A percentile compares a stretch with the other conserved stretches of the same genome.
These are phyloP conservation scores for Megalurothrips usitatus DNA, from an alignment of 2,888 invertebrate genomes.

Conservation along the genomic window DNA sequence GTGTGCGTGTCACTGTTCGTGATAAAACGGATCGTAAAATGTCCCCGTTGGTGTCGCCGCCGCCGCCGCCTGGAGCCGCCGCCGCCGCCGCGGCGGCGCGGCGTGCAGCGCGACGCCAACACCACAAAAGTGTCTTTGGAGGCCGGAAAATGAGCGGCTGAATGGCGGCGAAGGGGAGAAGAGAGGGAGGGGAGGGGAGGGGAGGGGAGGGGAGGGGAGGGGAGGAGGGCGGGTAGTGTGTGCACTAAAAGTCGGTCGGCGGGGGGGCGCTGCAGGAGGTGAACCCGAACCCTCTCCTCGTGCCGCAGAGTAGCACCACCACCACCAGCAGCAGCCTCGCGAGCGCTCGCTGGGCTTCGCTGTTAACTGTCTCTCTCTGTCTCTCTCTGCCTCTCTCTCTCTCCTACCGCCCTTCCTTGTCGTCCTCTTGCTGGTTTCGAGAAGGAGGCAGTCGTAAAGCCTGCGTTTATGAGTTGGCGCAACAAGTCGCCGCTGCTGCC, in stretches of 20 bases:
- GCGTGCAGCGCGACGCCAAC: background rate
- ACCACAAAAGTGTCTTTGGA: background rate
- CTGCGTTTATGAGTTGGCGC: background rate
- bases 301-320: no score
- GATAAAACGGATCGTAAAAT: conserved; percentile 12
- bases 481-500: background rate
- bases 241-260: background rate
- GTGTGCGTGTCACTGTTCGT: background rate
- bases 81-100: background rate
- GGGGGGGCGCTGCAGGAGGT: background rate
- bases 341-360: no score
- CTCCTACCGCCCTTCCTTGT: no score
- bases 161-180: background rate
- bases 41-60: background rate
- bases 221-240: background rate
- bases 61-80: background rate
- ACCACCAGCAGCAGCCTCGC: no score
- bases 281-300: background rate
- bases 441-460: background rate
- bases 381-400: background rate
- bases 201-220: background rate
- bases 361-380: background rate
- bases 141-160: background rate
- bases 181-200: background rate
- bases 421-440: background rate